Conservation (phyloP, 1,140 invertebrate species). For the Potamilus streckersoni region DNA sequence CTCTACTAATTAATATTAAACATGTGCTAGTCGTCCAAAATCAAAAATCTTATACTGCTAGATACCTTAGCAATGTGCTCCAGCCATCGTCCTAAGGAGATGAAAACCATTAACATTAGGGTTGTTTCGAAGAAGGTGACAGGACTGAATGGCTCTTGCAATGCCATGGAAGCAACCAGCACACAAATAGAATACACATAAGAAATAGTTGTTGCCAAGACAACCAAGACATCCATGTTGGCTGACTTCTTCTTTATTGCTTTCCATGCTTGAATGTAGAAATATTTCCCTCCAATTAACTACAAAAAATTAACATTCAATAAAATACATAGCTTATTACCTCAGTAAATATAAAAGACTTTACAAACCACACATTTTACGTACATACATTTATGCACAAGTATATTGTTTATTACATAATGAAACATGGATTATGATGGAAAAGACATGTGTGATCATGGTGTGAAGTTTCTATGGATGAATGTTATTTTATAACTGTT, state of each 20-base stretch:
- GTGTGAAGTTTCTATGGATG: no score
- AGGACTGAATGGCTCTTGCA: constrained; percentile 67
- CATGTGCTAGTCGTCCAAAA: no score
- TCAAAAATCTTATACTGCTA: not conserved
- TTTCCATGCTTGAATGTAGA: constrained; percentile 93
- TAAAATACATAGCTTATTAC: no score
- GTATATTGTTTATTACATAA: no score
- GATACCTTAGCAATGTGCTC: constrained; percentile 95
- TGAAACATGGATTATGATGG: no score
- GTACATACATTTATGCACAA: no score
- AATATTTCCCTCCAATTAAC: constrained; percentile 96
- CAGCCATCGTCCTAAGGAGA: constrained; percentile 97
- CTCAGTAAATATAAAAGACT: no score
- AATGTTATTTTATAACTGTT: no score
- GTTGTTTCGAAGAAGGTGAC: constrained; percentile 99
- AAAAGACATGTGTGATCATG: no score
- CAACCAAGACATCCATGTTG: constrained; percentile 99
- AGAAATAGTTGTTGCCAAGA: constrained; percentile 96
- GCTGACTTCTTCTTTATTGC: constrained; percentile 90
- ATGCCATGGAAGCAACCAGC: constrained; percentile 83
- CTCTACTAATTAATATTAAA: no score
- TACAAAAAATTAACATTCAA: constrained; percentile 65
- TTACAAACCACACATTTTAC: no score
- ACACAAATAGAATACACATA: constrained; percentile 93
- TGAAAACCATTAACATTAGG: constrained; percentile 98